phyloP scores from a whole-genome alignment of 1,140 invertebrate genomes.

The Aphaenogaster rudis region DNA sequence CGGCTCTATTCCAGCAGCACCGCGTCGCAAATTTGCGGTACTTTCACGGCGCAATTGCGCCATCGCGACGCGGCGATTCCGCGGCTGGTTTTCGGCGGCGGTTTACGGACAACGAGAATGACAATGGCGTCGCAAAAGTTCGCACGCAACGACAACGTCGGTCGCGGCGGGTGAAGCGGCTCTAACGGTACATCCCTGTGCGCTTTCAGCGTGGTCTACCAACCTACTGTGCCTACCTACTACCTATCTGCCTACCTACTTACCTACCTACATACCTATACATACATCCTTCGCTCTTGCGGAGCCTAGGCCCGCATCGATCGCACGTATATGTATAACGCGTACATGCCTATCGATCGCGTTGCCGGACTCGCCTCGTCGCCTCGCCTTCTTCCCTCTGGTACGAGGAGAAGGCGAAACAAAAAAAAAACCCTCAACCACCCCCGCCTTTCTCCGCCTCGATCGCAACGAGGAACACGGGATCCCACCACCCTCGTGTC shows the following conservation, averaged over 20 bases:
- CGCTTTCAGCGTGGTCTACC: constrained; percentile 77
- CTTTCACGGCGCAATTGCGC: constrained; percentile 67
- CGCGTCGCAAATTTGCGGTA: constrained; percentile 36
- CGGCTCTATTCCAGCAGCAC: constrained; percentile 51
- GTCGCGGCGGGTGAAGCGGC: constrained; percentile 62
- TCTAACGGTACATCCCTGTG: constrained; percentile 77
- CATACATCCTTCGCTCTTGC: constrained; percentile 70
- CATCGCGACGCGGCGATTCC: constrained; percentile 67
- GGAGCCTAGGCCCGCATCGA: constrained; percentile 75
- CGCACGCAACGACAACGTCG: neutral
- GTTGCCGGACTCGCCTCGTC: constrained; percentile 40
- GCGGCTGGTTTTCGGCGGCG: constrained; percentile 69
- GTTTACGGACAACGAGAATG: constrained; percentile 60
- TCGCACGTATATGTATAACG: constrained; percentile 75
- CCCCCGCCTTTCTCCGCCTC: constrained; percentile 9
- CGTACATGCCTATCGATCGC: constrained; percentile 75
- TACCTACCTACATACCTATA: constrained; percentile 75
- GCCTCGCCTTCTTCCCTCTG: constrained; percentile 50
- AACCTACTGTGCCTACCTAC: constrained; percentile 69
- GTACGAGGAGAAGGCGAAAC: constrained; percentile 59
- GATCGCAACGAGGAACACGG: constrained; percentile 18
- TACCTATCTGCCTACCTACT: constrained; percentile 67
- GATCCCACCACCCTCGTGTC: constrained; percentile 24
- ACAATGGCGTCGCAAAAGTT: constrained; percentile 68
- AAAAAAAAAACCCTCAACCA: constrained; percentile 59